A percentile compares a stretch with the other conserved stretches of the same genome.
phyloP scores from a whole-genome alignment of 2,888 invertebrate species.

The Chrysolina haemoptera region DNA sequence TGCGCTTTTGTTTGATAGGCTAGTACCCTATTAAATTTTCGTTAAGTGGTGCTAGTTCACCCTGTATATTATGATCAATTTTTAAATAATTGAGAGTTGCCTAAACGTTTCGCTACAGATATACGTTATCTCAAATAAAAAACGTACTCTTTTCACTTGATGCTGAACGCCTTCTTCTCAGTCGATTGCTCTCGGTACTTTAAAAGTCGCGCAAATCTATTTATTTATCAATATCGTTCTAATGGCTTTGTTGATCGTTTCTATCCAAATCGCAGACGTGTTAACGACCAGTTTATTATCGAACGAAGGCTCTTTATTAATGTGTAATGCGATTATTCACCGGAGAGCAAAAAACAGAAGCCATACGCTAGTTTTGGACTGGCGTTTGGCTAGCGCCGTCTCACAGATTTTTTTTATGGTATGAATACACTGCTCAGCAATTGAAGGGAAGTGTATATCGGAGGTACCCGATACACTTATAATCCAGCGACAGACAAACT shows the following conservation, averaged over 20 bases:
- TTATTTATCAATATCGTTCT: conserved; percentile 4
- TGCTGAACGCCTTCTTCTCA: not conserved
- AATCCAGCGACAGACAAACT: too few relatives aligned
- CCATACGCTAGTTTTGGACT: not conserved
- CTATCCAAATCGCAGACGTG: conserved; percentile 13
- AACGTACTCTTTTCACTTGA: not conserved
- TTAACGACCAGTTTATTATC: conserved; percentile 20
- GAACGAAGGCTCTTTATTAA: conserved; percentile 3
- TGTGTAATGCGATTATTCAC: conserved; percentile 5
- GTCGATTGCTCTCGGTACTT: not conserved
- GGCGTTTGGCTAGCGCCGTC: not conserved
- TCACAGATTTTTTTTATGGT: too few relatives aligned
- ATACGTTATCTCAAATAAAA: not conserved
- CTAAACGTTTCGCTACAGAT: too few relatives aligned
- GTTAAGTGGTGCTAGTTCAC: too few relatives aligned
- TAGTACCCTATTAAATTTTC: too few relatives aligned
- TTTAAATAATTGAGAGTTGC: too few relatives aligned
- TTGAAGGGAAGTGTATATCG: too few relatives aligned
- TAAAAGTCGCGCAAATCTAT: not conserved
- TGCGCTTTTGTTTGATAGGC: too few relatives aligned
- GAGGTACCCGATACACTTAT: too few relatives aligned
- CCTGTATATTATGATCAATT: too few relatives aligned
- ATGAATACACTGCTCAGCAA: too few relatives aligned
- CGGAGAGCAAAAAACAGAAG: conserved; percentile 4
- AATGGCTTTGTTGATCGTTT: not conserved